Conservation (phyloP, 1,140 invertebrate genomes). For the Meteorus sp. region DNA sequence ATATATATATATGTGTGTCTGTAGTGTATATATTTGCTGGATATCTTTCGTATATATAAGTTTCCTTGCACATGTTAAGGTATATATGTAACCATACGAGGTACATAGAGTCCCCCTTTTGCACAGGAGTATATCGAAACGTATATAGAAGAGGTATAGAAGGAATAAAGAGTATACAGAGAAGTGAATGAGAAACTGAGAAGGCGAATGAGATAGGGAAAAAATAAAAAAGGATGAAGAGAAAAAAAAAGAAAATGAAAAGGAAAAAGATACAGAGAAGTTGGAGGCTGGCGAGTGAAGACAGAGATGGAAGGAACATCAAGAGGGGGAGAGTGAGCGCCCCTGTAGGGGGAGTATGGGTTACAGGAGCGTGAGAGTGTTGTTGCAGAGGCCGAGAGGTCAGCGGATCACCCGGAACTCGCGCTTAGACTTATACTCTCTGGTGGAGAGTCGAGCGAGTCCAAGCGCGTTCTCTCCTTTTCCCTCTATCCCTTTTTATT, state of each 20-base stretch:
- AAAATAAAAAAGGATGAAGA: no score
- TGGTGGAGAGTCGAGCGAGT: conserved; percentile 15
- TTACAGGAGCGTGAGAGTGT: conserved; percentile 62
- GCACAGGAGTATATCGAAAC: conserved; percentile 4
- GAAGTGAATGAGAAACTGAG: conserved; percentile 25
- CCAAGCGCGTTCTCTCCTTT: conserved; percentile 23
- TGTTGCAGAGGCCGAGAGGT: conserved; percentile 61
- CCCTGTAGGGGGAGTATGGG: conserved; percentile 58
- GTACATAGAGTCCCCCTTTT: background rate
- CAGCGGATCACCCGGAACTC: conserved; percentile 62
- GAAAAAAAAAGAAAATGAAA: no score
- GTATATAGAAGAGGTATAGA: background rate
- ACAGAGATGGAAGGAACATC: conserved; percentile 18
- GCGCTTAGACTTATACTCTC: conserved; percentile 51
- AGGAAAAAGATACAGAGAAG: conserved; percentile 8
- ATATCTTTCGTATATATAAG: no score
- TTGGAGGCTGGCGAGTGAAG: background rate
- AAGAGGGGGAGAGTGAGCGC: conserved; percentile 37
- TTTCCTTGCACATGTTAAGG: no score
- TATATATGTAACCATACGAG: conserved; percentile 6
- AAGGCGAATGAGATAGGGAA: conserved; percentile 1
- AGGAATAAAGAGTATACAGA: background rate
- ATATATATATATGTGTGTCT: conserved; percentile 19
- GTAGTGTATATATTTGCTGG: conserved; percentile 24
- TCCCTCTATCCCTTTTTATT: background rate